A percentile compares a stretch with the other conserved stretches of the same genome.
Conservation (phyloP, 2,888 invertebrate species). For the Dicyrtoma fusca region DNA sequence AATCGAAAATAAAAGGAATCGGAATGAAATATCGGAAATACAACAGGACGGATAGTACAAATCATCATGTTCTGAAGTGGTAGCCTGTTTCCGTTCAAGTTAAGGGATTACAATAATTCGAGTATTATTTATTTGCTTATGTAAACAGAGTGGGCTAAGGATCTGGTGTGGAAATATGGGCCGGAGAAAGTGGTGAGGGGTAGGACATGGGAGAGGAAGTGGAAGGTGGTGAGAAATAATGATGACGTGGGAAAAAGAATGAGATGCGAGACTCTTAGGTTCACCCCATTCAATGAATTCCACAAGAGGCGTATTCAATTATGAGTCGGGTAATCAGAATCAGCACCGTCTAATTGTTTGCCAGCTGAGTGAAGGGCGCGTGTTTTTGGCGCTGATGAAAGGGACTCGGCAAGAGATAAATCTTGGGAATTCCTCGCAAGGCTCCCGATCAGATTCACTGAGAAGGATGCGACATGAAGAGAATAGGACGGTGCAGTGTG, state of each 20-base stretch:
- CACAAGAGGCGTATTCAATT: slow-evolving; percentile 28
- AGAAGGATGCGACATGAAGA: too few species aligned
- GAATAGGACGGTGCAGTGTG: too few species aligned
- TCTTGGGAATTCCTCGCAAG: too few species aligned
- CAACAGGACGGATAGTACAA: too few species aligned
- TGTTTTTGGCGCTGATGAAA: slow-evolving; percentile 13
- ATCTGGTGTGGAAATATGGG: too few species aligned
- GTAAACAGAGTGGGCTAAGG: neutral
- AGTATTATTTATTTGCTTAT: slow-evolving; percentile 28
- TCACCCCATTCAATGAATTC: neutral
- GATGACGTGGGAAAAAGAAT: slow-evolving; percentile 22
- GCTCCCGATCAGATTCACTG: too few species aligned
- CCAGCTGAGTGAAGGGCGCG: slow-evolving; percentile 26
- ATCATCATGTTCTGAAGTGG: too few species aligned
- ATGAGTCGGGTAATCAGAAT: slow-evolving; percentile 20
- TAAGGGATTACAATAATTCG: neutral
- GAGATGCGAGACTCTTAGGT: neutral
- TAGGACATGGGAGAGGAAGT: neutral
- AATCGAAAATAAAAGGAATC: neutral
- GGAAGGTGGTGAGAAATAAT: slow-evolving; percentile 11
- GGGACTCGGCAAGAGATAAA: neutral
- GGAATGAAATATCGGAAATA: neutral
- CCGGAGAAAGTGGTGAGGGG: too few species aligned
- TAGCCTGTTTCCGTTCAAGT: too few species aligned
- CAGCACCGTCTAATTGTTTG: slow-evolving; percentile 27